phyloP scores from a whole-genome alignment of 2,797 vertebrate genomes.

The Okamejei kenojei region DNA sequence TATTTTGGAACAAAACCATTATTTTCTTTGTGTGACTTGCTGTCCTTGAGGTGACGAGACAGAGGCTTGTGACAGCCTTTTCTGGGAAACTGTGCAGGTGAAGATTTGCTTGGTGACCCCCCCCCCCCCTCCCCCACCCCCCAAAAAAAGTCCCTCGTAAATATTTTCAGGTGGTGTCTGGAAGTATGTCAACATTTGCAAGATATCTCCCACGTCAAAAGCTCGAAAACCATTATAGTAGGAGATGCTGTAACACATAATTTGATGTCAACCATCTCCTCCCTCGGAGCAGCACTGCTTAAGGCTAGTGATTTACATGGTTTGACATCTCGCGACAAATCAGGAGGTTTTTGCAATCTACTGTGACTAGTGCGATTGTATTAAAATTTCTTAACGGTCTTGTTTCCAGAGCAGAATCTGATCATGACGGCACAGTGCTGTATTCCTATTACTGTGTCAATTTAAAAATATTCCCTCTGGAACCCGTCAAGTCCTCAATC shows the following conservation, averaged over 20 bases:
- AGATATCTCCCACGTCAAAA: background rate
- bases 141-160: too few relatives aligned
- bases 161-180: background rate
- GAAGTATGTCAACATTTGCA: background rate
- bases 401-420: background rate
- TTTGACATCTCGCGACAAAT: slow-evolving; percentile 7
- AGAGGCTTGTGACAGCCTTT: background rate
- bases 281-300: background rate
- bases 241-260: background rate
- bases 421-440: background rate
- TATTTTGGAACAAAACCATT: background rate
- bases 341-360: slow-evolving; percentile 16
- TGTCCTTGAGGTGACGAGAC: background rate
- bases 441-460: slow-evolving; percentile 3
- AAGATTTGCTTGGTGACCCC: background rate
- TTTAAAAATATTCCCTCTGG: slow-evolving; percentile 7
- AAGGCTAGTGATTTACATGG: background rate
- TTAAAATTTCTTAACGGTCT: background rate
- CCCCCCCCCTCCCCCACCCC: too few relatives aligned
- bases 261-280: background rate
- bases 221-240: background rate
- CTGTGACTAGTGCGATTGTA: background rate
- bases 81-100: background rate
- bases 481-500: background rate
- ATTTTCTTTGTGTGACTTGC: background rate